These are phyloP conservation scores for Clarias macrocephalus DNA, from an alignment of 2,113 vertebrate genomes.

Conservation along the genomic window DNA sequence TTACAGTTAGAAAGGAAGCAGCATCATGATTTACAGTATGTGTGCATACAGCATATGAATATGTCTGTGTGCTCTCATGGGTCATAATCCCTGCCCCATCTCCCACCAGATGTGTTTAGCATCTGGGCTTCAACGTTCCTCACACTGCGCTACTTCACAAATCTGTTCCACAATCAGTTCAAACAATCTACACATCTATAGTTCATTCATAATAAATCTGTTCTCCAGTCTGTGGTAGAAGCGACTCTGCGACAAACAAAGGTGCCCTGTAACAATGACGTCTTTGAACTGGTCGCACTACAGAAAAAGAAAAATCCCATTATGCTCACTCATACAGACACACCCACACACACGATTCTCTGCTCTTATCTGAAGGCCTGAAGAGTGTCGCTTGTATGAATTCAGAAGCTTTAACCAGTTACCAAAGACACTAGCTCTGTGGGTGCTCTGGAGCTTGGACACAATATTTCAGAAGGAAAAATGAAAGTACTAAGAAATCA, in stretches of 20 bases:
- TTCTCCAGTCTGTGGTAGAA: not conserved
- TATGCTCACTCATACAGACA: not conserved
- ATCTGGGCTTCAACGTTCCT: not conserved
- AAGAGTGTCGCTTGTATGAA: not conserved
- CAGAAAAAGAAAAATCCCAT: not conserved
- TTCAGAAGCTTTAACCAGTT: not conserved
- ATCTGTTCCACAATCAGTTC: not conserved
- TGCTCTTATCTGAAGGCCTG: not conserved
- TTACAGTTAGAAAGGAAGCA: not conserved
- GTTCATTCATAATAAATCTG: not conserved
- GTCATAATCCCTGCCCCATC: not conserved
- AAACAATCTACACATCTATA: not conserved
- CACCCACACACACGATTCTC: slow-evolving; percentile 8
- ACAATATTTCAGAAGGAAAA: not conserved
- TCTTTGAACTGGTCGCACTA: slow-evolving; percentile 47
- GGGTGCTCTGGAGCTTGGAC: not conserved
- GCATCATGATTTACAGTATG: not conserved
- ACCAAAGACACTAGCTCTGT: not conserved
- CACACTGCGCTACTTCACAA: not conserved
- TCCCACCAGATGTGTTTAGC: not conserved
- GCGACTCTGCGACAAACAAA: not conserved
- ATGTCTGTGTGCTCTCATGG: not conserved
- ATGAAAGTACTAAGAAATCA: no score
- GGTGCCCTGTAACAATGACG: slow-evolving; percentile 59
- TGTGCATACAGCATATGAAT: not conserved